Base-by-base conservation (phyloP, 2,113 vertebrate species). In the Galemys pyrenaicus region DNA sequence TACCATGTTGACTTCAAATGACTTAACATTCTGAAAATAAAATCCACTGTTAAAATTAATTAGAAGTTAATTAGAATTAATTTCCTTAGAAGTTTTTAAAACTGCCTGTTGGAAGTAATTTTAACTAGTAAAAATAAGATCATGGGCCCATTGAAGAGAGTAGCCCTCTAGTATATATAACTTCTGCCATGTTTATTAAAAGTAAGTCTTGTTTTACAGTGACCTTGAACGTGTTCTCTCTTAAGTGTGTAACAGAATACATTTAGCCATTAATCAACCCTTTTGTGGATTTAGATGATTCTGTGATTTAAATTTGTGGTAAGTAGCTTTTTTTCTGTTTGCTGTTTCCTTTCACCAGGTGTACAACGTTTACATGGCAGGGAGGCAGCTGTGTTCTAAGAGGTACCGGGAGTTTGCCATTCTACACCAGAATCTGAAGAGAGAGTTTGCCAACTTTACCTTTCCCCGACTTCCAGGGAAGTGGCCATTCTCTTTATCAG, bases 341-440 rank as follows among this genome's bases (percentile, higher is more conserved):
- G 84, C 30, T 71, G 26, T 82, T 81, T 12, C 82, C 19, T 7
- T 28, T 19, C 9, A 89, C 46, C 85, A 99, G 99, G 99, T 99
- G 5, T 99, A 99, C 97, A 99, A 99, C 20, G 99, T 99, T 91
- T 99, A 99, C 98, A 99, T 99, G 99, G 99, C 99, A 0, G 99
- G 99, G 1, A 97, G 99, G 28, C 99, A 99, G 98, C 98, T 99
- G 65, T 99, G 99, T 97, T 99, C 99, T 41, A 99, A 99, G 96
- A 98, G 99, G 22, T 99, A 99, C 98, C 98, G 99, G 1, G 99
- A 99, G 64, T 99, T 99, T 37, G 98, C 99, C 96, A 99, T 99
- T 97, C 97, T 99, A 62, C 98, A 99, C 97, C 99, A 99, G 98
- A 99, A 99, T 98, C 98, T 99, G 81, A 99, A 99, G 91, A 98